A percentile compares a stretch with the other conserved stretches of the same genome.
Evolutionary conservation across 2,888 invertebrate genomes (phyloP).

Genomic region (Microctonus brassicae): DNA sequence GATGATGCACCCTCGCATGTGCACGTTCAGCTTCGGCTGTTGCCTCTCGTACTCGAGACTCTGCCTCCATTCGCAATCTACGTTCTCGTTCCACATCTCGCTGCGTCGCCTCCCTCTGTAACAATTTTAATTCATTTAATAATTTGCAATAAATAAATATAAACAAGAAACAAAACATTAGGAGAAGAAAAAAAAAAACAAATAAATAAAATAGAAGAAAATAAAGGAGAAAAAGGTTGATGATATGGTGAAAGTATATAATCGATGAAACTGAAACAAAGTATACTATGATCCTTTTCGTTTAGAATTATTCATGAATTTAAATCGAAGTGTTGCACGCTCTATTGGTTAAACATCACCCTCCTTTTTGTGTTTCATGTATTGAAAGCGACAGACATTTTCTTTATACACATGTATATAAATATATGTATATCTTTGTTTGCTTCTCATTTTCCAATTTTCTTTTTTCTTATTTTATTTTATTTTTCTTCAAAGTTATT

Average conservation of each 20-base stretch:
- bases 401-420: background rate
- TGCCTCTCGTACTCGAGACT: slow-evolving; percentile 67
- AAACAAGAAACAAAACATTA: slow-evolving; percentile 4
- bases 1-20: slow-evolving; percentile 66
- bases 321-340: slow-evolving; percentile 60
- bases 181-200: background rate
- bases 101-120: slow-evolving; percentile 74
- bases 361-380: background rate
- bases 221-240: slow-evolving; percentile 1
- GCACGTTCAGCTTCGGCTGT: slow-evolving; percentile 68
- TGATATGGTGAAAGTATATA: slow-evolving; percentile 24
- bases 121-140: slow-evolving; percentile 52
- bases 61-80: slow-evolving; percentile 68
- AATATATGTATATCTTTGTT: background rate
- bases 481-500: slow-evolving; percentile 5
- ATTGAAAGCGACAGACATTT: background rate
- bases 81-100: slow-evolving; percentile 70
- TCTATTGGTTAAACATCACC: slow-evolving; percentile 54
- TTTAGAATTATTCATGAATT: slow-evolving; percentile 65
- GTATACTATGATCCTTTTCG: slow-evolving; percentile 47
- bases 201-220: background rate
- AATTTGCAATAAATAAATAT: background rate
- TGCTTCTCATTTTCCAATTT: slow-evolving; percentile 11
- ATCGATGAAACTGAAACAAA: slow-evolving; percentile 39
- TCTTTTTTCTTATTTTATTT: background rate